A percentile compares a stretch with the other conserved stretches of the same genome.
These are phyloP conservation scores for Diglossa cyanea DNA, from an alignment of 2,797 vertebrate genomes.

Conservation along the genomic window DNA sequence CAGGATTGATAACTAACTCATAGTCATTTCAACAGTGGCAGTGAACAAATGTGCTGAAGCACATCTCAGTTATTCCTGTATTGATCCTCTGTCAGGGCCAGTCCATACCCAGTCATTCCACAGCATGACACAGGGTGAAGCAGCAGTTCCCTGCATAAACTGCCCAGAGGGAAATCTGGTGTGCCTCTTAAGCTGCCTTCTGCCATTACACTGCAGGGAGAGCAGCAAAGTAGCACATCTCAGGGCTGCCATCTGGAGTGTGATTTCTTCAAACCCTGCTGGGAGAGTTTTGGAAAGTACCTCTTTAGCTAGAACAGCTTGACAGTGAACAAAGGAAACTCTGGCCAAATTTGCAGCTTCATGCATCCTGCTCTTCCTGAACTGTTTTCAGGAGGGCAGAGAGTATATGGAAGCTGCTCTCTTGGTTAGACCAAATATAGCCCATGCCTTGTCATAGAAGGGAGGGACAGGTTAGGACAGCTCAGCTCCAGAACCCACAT, in stretches of 20 bases:
- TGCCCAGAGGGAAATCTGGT: background rate
- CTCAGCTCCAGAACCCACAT: background rate
- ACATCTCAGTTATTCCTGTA: background rate
- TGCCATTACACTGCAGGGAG: background rate
- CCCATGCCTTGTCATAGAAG: background rate
- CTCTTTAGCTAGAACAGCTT: background rate
- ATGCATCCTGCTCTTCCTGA: background rate
- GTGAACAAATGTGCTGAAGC: background rate
- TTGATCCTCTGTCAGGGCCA: background rate
- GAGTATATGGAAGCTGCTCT: background rate
- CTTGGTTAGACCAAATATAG: background rate
- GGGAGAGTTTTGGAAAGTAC: background rate
- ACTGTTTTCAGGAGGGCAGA: background rate
- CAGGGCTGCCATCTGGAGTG: background rate
- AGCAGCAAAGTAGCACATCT: background rate
- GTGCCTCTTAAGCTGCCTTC: background rate
- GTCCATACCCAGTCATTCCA: background rate
- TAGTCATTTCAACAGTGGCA: background rate
- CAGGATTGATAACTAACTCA: background rate
- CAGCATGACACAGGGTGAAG: background rate
- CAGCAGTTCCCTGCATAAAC: background rate
- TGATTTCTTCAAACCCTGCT: background rate
- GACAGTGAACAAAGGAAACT: background rate
- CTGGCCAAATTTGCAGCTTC: background rate
- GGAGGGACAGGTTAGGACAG: background rate